Evolutionary conservation across 2,797 vertebrate genomes (phyloP), one percentile per base, ranked within the genome.

Genomic region (Bovichtus variegatus): DNA sequence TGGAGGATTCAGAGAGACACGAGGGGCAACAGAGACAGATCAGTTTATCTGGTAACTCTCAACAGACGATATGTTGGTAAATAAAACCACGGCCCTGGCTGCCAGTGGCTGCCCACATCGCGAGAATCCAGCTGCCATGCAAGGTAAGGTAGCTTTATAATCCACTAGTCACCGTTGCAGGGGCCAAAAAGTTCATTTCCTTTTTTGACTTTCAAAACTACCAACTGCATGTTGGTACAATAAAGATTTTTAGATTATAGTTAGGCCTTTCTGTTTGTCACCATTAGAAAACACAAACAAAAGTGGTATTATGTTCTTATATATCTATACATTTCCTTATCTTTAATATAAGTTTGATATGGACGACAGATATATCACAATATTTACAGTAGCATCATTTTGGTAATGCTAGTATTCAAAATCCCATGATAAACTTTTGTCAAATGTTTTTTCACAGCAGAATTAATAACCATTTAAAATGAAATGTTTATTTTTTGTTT

Each of bases 1-100:
- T 31, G n/a, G 19, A 65, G 44, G 53, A 18, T 63, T 64, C 3
- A 31, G 31, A 61, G 59, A 55, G 27, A 51, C n/a, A 55, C 46
- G 57, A 64, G 58, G 64, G 34, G 46, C 71, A 46, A 46, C 29
- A 38, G 18, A 41, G 23, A 40, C 3, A 21, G 6, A 53, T 46
- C 16, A 44, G n/a, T 61, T 66, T 47, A 25, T 69, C 21, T 38
- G 49, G 6, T 62, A 16, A 69, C 68, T 36, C 16, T 40, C 0
- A 31, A 2, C 25, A 57, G n/a, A 53, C 60, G n/a, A 49, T 34
- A 23, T 65, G 15, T 46, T 40, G 68, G 11, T n/a, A 11, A 40
- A 47, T 31, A 31, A 31, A 31, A 31, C 29, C 7, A 31, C 29
- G 31, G 29, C 29, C 29, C 29, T 31, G n/a, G n/a, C n/a, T n/a